A percentile compares a stretch with the other conserved stretches of the same genome.
phyloP scores from a whole-genome alignment of 1,140 invertebrate genomes.

The Halyomorpha halys region DNA sequence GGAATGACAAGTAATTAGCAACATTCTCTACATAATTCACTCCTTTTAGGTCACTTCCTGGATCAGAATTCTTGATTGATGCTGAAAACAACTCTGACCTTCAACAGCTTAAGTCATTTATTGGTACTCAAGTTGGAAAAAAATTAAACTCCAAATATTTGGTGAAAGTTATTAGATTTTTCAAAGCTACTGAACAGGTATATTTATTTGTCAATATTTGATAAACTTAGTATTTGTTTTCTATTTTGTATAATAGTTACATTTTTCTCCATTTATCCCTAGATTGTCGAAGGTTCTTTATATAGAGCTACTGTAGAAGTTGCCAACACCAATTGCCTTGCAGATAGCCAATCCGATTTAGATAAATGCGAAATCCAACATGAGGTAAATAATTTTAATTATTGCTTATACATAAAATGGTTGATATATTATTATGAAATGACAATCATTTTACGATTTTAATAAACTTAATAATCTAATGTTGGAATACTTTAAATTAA shows the following conservation, averaged over 20 bases:
- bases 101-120: neutral
- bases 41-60: neutral
- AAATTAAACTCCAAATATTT: neutral
- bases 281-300: neutral
- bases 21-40: neutral
- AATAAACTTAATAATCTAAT: too few relatives aligned
- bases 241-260: neutral
- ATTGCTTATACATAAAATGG: neutral
- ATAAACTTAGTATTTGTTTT: neutral
- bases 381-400: neutral
- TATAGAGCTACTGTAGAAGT: neutral
- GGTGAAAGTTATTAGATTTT: neutral
- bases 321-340: neutral
- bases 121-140: neutral
- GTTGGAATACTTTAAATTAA: neutral
- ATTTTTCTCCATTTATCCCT: neutral
- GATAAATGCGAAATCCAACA: neutral
- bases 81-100: neutral
- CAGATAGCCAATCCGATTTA: neutral
- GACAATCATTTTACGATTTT: neutral
- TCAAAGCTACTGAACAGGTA: constrained; percentile 2
- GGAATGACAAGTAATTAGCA: too few relatives aligned
- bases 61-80: neutral
- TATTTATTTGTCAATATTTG: neutral
- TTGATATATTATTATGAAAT: neutral